Conservation (phyloP, 2,888 invertebrate species). For the Dioctria rufipes region DNA sequence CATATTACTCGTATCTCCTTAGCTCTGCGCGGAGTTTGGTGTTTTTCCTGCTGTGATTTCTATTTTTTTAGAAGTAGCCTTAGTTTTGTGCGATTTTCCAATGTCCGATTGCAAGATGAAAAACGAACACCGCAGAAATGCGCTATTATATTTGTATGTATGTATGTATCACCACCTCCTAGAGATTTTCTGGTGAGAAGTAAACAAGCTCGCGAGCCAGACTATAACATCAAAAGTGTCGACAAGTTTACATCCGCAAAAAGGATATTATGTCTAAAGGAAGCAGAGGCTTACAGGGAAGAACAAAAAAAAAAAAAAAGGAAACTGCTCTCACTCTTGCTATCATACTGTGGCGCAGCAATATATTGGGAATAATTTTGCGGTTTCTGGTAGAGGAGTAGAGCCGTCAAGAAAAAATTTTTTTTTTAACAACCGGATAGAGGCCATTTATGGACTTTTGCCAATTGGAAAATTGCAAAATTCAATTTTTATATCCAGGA, state of each 20-base stretch:
- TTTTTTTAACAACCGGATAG: slow-evolving; percentile 45
- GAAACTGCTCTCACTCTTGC: neutral
- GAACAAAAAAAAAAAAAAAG: slow-evolving; percentile 40
- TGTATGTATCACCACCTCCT: neutral
- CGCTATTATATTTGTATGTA: no score
- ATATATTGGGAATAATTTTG: neutral
- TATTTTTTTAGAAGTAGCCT: neutral
- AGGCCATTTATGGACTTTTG: slow-evolving; percentile 49
- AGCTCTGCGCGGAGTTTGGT: neutral
- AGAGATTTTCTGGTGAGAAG: neutral
- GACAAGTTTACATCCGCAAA: slow-evolving; percentile 55
- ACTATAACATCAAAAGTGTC: slow-evolving; percentile 42
- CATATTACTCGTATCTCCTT: neutral
- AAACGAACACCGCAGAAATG: neutral
- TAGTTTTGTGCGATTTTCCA: slow-evolving; percentile 29
- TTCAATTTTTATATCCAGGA: slow-evolving; percentile 31
- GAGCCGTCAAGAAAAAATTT: neutral
- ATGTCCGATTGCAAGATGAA: slow-evolving; percentile 28
- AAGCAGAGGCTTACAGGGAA: slow-evolving; percentile 11
- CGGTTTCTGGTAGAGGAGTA: neutral
- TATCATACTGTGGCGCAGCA: no score
- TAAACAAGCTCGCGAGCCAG: slow-evolving; percentile 27
- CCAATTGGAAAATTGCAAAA: slow-evolving; percentile 54
- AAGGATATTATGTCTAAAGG: slow-evolving; percentile 39
- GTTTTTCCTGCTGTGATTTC: neutral